Base-by-base conservation (phyloP, 2,888 invertebrate species). In the Troglohyphantes excavatus region DNA sequence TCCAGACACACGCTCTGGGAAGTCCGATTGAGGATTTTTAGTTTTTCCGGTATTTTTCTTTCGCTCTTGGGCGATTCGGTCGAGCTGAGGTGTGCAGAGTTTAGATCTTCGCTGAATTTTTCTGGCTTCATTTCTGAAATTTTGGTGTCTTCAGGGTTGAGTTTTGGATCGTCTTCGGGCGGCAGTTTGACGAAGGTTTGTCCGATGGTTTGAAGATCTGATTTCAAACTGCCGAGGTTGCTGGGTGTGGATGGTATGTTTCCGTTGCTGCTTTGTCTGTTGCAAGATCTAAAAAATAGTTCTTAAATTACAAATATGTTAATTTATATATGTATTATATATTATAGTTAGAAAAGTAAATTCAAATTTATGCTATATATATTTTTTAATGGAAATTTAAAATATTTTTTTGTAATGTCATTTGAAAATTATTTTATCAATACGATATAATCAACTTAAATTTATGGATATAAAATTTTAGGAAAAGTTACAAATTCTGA, bases 1-100 rank as follows among this genome's bases (percentile, higher is more conserved):
- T 89, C 89, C 29, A 83, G 61, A 29, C 84, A 83, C 46, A 90
- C 78, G 26, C 90, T 90, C 19, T 84, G 90, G 26, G 90, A 84
- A 27, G 84, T 72, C 17, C 90, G 33, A 29, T 90, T 83, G 11
- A 90, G 78, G 21, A 72, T 72, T 27, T 84, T 87, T 0, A 85
- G 39, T 21, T 78, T 86, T 21, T 78, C 86, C 0, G 86, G 86
- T 7, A 78, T 46, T 59, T 78, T 86, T n/a, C n/a, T 29, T 9
- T 53, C 43, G 27, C 59, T n/a, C 11, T 23, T 39, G 70, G 26
- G n/a, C 5, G n/a, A 13, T 26, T 63, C 65, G 19, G 21, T 7
- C 23, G 5, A 17, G 39, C 65, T 59, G n/a, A n/a, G n/a, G n/a
- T n/a, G 59, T 21, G 23, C 21, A 6, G 39, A 29, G 53, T 27